Evolutionary conservation across 2,888 invertebrate genomes (phyloP).

Genomic region (Spialia ferax): DNA sequence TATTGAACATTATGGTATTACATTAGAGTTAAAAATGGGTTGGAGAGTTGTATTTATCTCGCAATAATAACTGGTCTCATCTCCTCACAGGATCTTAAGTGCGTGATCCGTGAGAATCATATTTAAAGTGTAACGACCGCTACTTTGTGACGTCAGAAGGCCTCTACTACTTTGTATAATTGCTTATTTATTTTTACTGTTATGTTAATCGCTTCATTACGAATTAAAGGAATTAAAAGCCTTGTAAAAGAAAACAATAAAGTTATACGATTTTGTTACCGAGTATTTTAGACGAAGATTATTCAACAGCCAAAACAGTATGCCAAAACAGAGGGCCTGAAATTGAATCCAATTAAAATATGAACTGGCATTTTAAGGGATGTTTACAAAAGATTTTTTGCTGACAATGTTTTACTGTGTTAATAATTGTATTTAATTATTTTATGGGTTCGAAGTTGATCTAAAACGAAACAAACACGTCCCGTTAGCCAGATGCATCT

Average conservation of each 20-base stretch:
- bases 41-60: constrained; percentile 47
- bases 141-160: constrained; percentile 69
- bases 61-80: constrained; percentile 64
- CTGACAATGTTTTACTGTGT: neutral
- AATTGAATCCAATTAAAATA: too few species aligned
- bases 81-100: constrained; percentile 72
- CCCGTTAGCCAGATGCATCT: constrained; percentile 44
- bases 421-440: neutral
- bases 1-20: constrained; percentile 46
- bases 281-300: too few species aligned
- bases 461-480: constrained; percentile 37
- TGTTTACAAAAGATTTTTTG: neutral
- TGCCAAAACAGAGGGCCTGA: too few species aligned
- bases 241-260: too few species aligned
- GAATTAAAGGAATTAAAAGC: neutral
- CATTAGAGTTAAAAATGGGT: constrained; percentile 49
- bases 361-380: neutral
- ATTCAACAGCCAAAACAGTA: too few species aligned
- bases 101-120: constrained; percentile 79
- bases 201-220: neutral
- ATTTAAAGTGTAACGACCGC: constrained; percentile 75
- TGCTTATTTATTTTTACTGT: constrained; percentile 11
- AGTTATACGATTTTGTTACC: too few species aligned
- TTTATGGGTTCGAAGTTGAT: constrained; percentile 6
- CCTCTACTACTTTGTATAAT: constrained; percentile 16